These are phyloP conservation scores for Hydrolagus affinis DNA, from an alignment of 2,113 vertebrate genomes.

Conservation along the genomic window DNA sequence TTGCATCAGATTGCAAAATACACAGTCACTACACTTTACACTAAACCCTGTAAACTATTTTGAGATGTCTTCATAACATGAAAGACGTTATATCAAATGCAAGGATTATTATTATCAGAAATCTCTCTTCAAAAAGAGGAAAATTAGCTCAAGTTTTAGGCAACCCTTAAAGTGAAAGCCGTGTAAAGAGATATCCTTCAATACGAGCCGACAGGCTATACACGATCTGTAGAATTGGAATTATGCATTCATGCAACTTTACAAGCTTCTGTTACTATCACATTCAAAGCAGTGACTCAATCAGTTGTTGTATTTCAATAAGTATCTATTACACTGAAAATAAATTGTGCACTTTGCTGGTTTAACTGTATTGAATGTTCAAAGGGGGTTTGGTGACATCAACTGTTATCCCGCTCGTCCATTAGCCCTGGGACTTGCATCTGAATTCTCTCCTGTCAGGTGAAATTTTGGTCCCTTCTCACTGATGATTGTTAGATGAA, in stretches of 20 bases:
- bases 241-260: neutral
- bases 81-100: too few species aligned
- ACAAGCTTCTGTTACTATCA: neutral
- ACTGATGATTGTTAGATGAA: neutral
- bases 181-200: neutral
- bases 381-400: neutral
- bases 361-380: constrained; percentile 3
- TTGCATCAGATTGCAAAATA: too few species aligned
- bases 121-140: neutral
- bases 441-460: neutral
- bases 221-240: neutral
- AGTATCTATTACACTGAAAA: constrained; percentile 1
- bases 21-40: too few species aligned
- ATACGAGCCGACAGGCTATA: neutral
- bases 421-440: neutral
- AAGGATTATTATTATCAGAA: neutral
- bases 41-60: too few species aligned
- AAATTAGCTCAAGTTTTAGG: neutral
- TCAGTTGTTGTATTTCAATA: neutral
- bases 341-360: neutral
- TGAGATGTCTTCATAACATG: too few species aligned
- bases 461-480: neutral
- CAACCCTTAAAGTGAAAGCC: neutral
- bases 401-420: neutral
- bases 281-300: constrained; percentile 14